Base-by-base conservation (phyloP, 37 sponge, comb jelly and placozoan genomes). In the Geodia barretti region DNA sequence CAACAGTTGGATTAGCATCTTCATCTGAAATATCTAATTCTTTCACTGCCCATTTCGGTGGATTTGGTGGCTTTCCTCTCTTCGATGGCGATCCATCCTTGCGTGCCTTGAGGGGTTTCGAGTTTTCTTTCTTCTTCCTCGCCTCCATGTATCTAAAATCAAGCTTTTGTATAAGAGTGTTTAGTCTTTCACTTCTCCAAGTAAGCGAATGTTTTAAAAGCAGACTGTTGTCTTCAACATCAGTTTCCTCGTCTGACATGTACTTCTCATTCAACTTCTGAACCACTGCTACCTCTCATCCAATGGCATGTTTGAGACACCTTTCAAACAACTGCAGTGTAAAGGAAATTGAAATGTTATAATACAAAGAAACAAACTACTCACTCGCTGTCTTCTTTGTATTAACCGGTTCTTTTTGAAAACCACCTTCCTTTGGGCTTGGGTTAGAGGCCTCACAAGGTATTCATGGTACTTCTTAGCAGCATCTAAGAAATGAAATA, bases 171-270 rank as follows among this genome's bases (percentile, higher is more conserved):
- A 65, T 65, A 25, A 65, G 28, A 9, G 7, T 65, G 23, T 25
- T 65, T 31, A 65, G 67, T 65, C 17, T 65, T 8, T 25, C 31
- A 31, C 31, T 31, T 30, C 67, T 65, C 67, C 67, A 65, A 23
- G 67, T 31, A 25, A 17, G 67, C 17, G 67, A 31, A 21, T 24
- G 67, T 65, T 65, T 65, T 8, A 65, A 31, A 30, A 65, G 32
- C 17, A 24, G 7, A 31, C 7, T 65, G 23, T 30, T 30, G 17
- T 65, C 67, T 30, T 65, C 67, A 65, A 24, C 7, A 24, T 65
- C 67, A 21, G 67, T 65, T 65, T 65, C 67, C 17, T 65, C 67
- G 17, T 65, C 67, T 65, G 67, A 65, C 67, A 65, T 65, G 67
- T 31, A 65, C 23, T 65, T 65, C 23, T 65, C 67, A 65, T 30